Conservation (phyloP, 2,797 vertebrate species). For the Tolypeutes matacus region DNA sequence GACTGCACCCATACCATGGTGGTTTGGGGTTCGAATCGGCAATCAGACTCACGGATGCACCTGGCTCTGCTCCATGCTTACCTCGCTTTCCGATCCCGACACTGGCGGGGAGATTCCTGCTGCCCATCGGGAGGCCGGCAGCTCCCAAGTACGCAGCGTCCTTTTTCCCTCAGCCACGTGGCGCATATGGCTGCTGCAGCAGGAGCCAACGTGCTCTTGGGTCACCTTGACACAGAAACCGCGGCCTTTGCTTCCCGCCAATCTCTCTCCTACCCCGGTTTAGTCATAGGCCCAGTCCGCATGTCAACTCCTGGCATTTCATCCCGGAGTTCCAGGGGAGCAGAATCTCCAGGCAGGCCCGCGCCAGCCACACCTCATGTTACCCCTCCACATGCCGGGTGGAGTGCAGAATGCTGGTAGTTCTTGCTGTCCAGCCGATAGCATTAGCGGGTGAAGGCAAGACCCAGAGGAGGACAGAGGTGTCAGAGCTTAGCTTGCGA, state of each 20-base stretch:
- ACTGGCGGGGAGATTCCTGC: neutral
- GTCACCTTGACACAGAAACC: slow-evolving; percentile 15
- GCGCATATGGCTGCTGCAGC: too few relatives aligned
- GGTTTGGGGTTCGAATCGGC: neutral
- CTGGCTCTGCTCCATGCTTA: neutral
- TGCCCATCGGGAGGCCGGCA: neutral
- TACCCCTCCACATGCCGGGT: neutral
- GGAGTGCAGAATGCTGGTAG: neutral
- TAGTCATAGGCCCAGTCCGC: neutral
- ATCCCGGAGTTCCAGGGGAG: neutral
- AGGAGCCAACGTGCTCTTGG: neutral
- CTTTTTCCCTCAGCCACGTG: neutral
- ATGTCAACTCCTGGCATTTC: neutral
- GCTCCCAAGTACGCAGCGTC: neutral
- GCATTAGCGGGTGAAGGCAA: neutral
- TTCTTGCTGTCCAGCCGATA: neutral
- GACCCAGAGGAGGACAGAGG: neutral
- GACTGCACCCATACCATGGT: neutral
- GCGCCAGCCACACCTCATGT: neutral
- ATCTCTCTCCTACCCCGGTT: neutral
- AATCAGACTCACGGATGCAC: neutral
- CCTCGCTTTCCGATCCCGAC: neutral
- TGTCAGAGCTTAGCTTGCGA: neutral
- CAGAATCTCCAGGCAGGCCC: neutral
- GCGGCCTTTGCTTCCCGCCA: neutral